Evolutionary conservation across 2,113 vertebrate genomes (phyloP), one percentile per base, ranked within the genome.

Genomic region (Amia ocellicauda): DNA sequence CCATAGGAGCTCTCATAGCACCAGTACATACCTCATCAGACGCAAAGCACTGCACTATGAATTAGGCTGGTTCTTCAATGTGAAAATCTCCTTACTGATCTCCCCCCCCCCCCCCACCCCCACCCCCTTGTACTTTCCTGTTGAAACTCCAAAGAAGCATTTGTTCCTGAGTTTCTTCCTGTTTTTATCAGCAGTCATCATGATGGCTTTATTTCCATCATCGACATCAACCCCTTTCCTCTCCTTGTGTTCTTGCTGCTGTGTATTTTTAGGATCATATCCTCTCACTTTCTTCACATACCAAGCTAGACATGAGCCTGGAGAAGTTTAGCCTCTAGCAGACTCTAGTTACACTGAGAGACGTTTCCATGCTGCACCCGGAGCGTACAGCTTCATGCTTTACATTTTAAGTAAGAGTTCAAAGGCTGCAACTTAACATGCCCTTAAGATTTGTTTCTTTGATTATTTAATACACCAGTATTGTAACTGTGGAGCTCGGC

Each of bases 191-290:
- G 20, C 29, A 2, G 13, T 4, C 9, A 24, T 51, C 2, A 9
- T 14, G 13, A 51, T 58, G 20, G 27, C 28, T n/a, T 28, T 49
- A 40, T 65, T 28, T 58, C 63, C 17, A 62, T 50, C 45, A 23
- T n/a, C 56, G 20, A 24, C 27, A 66, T 45, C 16, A 14, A 14
- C 28, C 28, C 45, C n/a, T 2, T 31, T 50, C 42, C n/a, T 2
- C 23, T 50, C 42, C 45, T n/a, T 58, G 41, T 27, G n/a, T 27
- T 16, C 22, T 8, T 14, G 8, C 10, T 10, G 60, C 26, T 16
- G 60, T 16, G 10, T 51, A 31, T 51, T 62, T 43, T 22, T 43
- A 51, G 47, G 28, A 51, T 28, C 27, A 8, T 23, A 62, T 52
- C 28, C 47, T 22, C 45, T 29, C 10, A 1, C 26, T 4, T 31